phyloP scores from a whole-genome alignment of 1,140 invertebrate species.

The Scaptomyza graminum region DNA sequence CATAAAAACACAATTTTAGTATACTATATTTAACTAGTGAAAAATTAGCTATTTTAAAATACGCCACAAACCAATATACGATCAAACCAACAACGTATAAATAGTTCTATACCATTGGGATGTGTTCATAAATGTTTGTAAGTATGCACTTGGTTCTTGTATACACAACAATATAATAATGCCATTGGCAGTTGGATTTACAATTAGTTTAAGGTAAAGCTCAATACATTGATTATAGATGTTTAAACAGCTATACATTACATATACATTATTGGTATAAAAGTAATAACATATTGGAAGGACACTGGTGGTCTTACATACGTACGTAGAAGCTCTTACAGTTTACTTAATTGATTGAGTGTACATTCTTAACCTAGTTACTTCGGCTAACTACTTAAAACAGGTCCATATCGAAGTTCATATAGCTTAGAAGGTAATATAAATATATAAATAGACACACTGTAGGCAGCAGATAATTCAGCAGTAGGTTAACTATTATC shows the following conservation, averaged over 20 bases:
- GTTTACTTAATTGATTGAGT: constrained; percentile 19
- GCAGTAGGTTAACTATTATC: constrained; percentile 84
- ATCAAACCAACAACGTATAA: constrained; percentile 51
- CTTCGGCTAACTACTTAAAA: constrained; percentile 58
- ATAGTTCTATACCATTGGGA: constrained; percentile 48
- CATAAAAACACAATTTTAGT: constrained; percentile 23
- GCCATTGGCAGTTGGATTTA: constrained; percentile 64
- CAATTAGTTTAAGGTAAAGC: constrained; percentile 60
- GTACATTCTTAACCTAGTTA: constrained; percentile 16
- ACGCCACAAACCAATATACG: constrained; percentile 19
- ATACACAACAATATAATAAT: constrained; percentile 48
- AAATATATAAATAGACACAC: constrained; percentile 83
- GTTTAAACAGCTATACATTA: constrained; percentile 1
- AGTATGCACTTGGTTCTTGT: constrained; percentile 14
- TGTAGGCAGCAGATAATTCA: constrained; percentile 84
- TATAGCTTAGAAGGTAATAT: constrained; percentile 80
- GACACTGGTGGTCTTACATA: constrained; percentile 72
- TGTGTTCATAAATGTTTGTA: constrained; percentile 12
- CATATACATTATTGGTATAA: constrained; percentile 39
- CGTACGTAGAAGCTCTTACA: constrained; percentile 38
- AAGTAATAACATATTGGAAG: constrained; percentile 59
- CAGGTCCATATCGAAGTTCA: constrained; percentile 65
- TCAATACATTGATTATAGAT: constrained; percentile 46
- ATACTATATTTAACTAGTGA: constrained; percentile 66
- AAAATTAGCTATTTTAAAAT: constrained; percentile 77